Percentiles rank a stretch among this genome's conserved stretches.
phyloP scores from a whole-genome alignment of 2,888 invertebrate genomes.

The Autographa pulchrina region DNA sequence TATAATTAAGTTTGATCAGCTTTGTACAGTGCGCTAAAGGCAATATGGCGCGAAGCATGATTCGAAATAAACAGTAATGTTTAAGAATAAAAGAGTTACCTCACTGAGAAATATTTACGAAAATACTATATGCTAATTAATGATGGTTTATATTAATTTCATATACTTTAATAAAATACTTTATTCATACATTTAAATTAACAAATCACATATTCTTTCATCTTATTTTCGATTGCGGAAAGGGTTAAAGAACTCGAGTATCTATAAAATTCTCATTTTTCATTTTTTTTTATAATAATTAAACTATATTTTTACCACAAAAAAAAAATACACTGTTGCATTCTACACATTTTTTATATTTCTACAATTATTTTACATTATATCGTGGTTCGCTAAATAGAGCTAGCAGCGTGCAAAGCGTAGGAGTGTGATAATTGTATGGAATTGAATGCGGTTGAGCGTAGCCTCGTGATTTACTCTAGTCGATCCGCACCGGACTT shows the following conservation, averaged over 20 bases:
- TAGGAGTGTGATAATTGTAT: conserved; percentile 38
- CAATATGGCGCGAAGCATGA: neutral
- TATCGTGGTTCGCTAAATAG: conserved; percentile 10
- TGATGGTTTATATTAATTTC: neutral
- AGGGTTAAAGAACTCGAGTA: too few species aligned
- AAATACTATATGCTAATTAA: too few species aligned
- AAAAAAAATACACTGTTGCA: neutral
- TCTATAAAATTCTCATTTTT: too few species aligned
- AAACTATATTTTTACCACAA: too few species aligned
- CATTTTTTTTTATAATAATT: too few species aligned
- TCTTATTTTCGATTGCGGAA: too few species aligned
- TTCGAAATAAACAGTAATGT: neutral
- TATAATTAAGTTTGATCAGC: neutral
- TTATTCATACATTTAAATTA: neutral
- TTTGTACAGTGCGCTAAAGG: neutral
- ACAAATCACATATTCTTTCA: neutral
- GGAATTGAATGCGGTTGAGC: conserved; percentile 27
- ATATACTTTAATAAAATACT: neutral
- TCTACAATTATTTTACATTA: conserved; percentile 9
- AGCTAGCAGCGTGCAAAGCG: conserved; percentile 31
- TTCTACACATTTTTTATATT: conserved; percentile 21
- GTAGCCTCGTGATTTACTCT: conserved; percentile 33
- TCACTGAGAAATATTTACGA: neutral
- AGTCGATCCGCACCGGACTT: conserved; percentile 8
- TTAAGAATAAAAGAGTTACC: neutral